phyloP scores from a whole-genome alignment of 2,113 vertebrate genomes.

The Myrmecophaga tridactyla region DNA sequence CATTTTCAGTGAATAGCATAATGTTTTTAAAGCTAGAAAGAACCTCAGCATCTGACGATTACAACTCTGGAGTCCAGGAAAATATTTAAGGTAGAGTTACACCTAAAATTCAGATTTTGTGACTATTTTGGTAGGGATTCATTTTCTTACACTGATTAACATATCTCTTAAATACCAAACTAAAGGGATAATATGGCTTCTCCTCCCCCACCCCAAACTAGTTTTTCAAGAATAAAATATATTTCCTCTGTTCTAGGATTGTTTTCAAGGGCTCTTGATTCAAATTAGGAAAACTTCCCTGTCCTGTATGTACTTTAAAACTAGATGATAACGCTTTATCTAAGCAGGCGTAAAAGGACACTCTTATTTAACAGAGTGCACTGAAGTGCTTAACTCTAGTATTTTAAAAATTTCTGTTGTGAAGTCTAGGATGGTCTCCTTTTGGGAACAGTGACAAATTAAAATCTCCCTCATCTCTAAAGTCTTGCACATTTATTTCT shows the following conservation, averaged over 20 bases:
- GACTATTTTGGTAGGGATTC: not conserved
- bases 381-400: not conserved
- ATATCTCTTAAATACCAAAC: not conserved
- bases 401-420: not conserved
- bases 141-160: not conserved
- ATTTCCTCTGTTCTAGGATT: not conserved
- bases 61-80: not conserved
- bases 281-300: constrained; percentile 10
- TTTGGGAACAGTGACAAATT: not conserved
- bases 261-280: not conserved
- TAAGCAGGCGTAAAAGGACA: not conserved
- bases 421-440: not conserved
- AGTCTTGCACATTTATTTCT: not conserved
- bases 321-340: not conserved
- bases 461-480: constrained; percentile 1
- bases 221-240: constrained; percentile 25
- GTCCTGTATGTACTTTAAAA: not conserved
- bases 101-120: not conserved
- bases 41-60: not conserved
- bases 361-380: not conserved
- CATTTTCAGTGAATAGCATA: not conserved
- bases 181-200: not conserved
- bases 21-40: constrained; percentile 6
- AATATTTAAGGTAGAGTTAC: constrained; percentile 20
- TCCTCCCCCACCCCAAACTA: not conserved